Evolutionary conservation across 1,140 invertebrate species (phyloP).

Genomic region (Halesus radiatus): DNA sequence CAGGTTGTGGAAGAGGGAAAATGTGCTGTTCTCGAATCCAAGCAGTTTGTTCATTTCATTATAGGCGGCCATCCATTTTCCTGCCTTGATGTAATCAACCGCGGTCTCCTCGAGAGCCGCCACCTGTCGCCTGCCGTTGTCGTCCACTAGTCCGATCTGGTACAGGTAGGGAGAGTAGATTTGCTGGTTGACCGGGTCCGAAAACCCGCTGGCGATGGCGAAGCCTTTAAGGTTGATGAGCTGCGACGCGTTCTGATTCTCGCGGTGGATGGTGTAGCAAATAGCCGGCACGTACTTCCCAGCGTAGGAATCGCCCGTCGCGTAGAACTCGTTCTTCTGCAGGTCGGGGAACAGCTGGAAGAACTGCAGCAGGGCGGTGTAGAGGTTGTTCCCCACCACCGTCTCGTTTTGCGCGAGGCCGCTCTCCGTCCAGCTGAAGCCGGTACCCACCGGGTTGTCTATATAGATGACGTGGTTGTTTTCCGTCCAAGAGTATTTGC

Average conservation of each 20-base stretch:
- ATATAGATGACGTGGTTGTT: constrained; percentile 85
- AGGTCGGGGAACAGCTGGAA: constrained; percentile 81
- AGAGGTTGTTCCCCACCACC: constrained; percentile 77
- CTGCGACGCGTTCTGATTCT: constrained; percentile 66
- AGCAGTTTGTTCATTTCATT: constrained; percentile 80
- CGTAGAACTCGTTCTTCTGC: constrained; percentile 78
- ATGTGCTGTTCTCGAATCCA: constrained; percentile 74
- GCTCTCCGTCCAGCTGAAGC: constrained; percentile 81
- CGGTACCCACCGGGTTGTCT: constrained; percentile 90
- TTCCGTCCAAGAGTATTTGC: constrained; percentile 80
- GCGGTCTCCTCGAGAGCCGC: constrained; percentile 73
- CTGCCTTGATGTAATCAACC: constrained; percentile 72
- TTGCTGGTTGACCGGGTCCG: constrained; percentile 85
- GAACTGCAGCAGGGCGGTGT: constrained; percentile 78
- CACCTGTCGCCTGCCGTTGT: constrained; percentile 74
- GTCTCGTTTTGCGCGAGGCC: constrained; percentile 78
- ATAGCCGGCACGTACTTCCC: constrained; percentile 89
- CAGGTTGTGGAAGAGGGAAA: constrained; percentile 82
- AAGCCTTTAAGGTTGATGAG: constrained; percentile 81
- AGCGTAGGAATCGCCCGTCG: constrained; percentile 90
- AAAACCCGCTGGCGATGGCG: constrained; percentile 88
- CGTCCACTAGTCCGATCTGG: constrained; percentile 84
- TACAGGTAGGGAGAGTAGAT: constrained; percentile 87
- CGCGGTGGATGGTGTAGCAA: constrained; percentile 81
- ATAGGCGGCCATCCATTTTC: constrained; percentile 77